Base-by-base conservation (phyloP, 2,888 invertebrate species). In the Melipona beecheii region DNA sequence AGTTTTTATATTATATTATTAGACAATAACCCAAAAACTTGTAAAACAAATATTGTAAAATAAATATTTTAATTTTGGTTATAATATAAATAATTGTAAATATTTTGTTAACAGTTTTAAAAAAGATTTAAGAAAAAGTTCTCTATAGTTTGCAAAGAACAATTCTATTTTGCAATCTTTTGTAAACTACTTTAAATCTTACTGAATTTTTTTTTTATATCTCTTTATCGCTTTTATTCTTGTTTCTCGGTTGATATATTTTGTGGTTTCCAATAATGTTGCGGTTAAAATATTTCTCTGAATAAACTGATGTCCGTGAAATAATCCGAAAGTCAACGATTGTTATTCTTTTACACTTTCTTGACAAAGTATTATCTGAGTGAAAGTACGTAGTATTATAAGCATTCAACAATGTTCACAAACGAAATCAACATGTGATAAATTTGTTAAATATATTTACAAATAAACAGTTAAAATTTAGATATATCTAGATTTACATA, bases 291-390 rank as follows among this genome's bases (percentile, higher is more conserved):
- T 75, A 50, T 24, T 66, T 27, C 58, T 56, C 31, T 31, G 9
- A 50, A 58, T 31, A 50, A 75, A 43, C 74, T 49, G 27, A 4
- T 13, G 4, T 70, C 70, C 49, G 64, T 43, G 70, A 77, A 70
- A 77, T 27, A 36, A 19, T 1, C n/a, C 17, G 54, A 36, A 24
- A 27, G 43, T 21, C 13, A 27, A 49, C 65, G 24, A 64, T 77
- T 4, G 9, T 54, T 19, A 54, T 19, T 52, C 31, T 31, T 73
- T 75, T 50, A 70, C 79, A 80, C 79, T 80, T 75, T 80, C 75
- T 75, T 49, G 71, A 71, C 21, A 43, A 43, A 43, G 43, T 43
- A 43, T 43, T 43, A 43, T 43, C 52, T 60, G 65, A 58, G 65
- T 80, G 75, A 71, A 80, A 75, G 79, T 75, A 19, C 19, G 21